A percentile compares a stretch with the other conserved stretches of the same genome.
phyloP scores from a whole-genome alignment of 2,888 invertebrate genomes.

The Bugulina stolonifera region DNA sequence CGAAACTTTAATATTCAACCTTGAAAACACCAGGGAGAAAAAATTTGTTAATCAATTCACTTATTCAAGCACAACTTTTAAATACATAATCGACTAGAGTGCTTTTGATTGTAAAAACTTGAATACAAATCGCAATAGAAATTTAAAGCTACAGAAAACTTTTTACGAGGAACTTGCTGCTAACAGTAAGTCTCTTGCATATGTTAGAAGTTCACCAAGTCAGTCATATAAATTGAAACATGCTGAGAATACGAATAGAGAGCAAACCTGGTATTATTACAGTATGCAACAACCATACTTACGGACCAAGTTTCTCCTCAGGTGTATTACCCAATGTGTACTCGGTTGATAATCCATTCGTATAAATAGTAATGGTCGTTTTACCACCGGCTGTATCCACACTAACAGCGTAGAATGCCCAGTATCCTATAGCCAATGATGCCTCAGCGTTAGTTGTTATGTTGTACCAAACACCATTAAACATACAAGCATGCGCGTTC shows the following conservation, averaged over 20 bases:
- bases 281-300: background rate
- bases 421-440: background rate
- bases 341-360: background rate
- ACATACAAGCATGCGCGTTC: background rate
- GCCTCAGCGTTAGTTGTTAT: background rate
- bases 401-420: conserved; percentile 9
- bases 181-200: too few relatives aligned
- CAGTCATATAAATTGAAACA: too few relatives aligned
- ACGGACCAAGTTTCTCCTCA: background rate
- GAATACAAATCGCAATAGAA: too few relatives aligned
- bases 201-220: too few relatives aligned
- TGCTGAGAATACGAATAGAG: too few relatives aligned
- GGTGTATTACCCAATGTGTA: background rate
- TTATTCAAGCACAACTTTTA: too few relatives aligned
- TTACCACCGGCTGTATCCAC: background rate
- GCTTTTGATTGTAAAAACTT: too few relatives aligned
- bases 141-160: too few relatives aligned
- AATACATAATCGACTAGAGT: too few relatives aligned
- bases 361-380: background rate
- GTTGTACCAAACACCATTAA: conserved; percentile 8
- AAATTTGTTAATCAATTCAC: background rate
- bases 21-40: background rate
- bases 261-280: too few relatives aligned
- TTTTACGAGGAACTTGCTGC: too few relatives aligned
- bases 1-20: background rate